These are phyloP conservation scores for Pomphorhynchus laevis DNA, from an alignment of 1,140 invertebrate species.

Conservation along the genomic window DNA sequence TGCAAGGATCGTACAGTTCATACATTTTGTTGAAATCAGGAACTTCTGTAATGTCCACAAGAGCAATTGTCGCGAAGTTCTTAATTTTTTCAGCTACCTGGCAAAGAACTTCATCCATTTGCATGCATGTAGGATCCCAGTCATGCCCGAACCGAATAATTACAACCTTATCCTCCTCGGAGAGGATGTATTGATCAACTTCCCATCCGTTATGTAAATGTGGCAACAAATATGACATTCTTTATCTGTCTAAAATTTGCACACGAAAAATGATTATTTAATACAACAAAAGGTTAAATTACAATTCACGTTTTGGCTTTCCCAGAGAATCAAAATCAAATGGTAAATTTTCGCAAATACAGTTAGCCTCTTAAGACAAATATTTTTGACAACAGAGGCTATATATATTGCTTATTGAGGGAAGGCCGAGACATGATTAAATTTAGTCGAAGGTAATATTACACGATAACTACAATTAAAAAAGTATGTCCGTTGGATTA, in stretches of 20 bases:
- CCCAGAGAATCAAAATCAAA: too few relatives aligned
- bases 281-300: too few relatives aligned
- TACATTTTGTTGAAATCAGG: conserved; percentile 92
- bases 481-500: too few relatives aligned
- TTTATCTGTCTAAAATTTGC: neutral
- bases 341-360: too few relatives aligned
- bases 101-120: conserved; percentile 95
- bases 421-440: too few relatives aligned
- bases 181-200: conserved; percentile 84
- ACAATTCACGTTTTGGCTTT: too few relatives aligned
- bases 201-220: conserved; percentile 98
- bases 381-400: too few relatives aligned
- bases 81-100: conserved; percentile 81
- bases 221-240: conserved; percentile 89
- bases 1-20: conserved; percentile 94
- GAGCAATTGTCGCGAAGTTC: conserved; percentile 76
- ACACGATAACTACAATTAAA: too few relatives aligned
- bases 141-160: conserved; percentile 91
- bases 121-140: conserved; percentile 98
- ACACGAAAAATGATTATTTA: too few relatives aligned
- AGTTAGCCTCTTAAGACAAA: too few relatives aligned
- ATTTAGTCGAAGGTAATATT: too few relatives aligned
- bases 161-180: conserved; percentile 81
- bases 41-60: conserved; percentile 87
- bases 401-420: too few relatives aligned